A percentile compares a stretch with the other conserved stretches of the same genome.
Evolutionary conservation across 2,797 vertebrate genomes (phyloP).

Genomic region (Gadopsis bispinosus): DNA sequence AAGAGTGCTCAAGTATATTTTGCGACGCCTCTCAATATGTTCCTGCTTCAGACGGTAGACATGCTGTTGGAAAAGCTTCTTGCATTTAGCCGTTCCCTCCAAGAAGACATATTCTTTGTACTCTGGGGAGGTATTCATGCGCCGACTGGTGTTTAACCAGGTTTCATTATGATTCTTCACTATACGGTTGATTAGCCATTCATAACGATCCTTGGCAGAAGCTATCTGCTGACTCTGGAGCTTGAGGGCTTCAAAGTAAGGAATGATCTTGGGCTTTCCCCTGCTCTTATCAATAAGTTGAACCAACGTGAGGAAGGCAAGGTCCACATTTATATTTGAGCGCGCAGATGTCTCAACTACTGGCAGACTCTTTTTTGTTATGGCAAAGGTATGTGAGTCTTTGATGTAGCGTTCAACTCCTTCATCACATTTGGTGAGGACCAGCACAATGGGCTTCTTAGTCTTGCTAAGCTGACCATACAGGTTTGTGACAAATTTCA

Average conservation of each 20-base stretch:
- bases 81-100: constrained; percentile 96
- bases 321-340: constrained; percentile 96
- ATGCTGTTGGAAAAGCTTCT: constrained; percentile 95
- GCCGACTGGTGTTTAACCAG: constrained; percentile 88
- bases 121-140: constrained; percentile 91
- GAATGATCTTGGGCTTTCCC: constrained; percentile 96
- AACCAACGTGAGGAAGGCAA: constrained; percentile 94
- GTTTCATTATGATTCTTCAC: constrained; percentile 96
- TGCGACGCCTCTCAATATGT: constrained; percentile 93
- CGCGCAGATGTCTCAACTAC: constrained; percentile 97
- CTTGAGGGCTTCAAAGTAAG: constrained; percentile 97
- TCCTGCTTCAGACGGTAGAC: constrained; percentile 94
- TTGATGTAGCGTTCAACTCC: constrained; percentile 98
- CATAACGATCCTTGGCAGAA: constrained; percentile 95
- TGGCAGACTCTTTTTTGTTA: constrained; percentile 97
- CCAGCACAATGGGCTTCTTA: constrained; percentile 94
- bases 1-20: constrained; percentile 89
- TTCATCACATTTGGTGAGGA: constrained; percentile 97
- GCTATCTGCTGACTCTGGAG: constrained; percentile 98
- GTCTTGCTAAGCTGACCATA: constrained; percentile 96
- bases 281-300: constrained; percentile 94
- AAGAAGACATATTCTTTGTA: constrained; percentile 97
- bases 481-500: constrained; percentile 95
- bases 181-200: constrained; percentile 93
- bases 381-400: constrained; percentile 94